phyloP scores from a whole-genome alignment of 2,888 invertebrate species.

The Rhopalosiphum nymphaeae region DNA sequence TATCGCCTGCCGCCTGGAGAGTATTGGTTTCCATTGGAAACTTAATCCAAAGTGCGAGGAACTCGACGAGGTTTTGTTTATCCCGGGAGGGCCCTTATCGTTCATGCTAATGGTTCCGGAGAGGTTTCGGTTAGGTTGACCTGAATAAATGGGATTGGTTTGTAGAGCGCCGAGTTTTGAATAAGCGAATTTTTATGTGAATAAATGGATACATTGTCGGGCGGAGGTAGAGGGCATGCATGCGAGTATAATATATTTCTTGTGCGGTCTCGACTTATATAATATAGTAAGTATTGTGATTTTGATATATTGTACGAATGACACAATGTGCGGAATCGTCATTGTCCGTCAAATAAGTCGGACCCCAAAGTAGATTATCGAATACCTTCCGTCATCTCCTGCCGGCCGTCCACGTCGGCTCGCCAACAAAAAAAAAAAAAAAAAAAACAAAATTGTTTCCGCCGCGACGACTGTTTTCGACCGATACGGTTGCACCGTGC shows the following conservation, averaged over 20 bases:
- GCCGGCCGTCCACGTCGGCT: not conserved
- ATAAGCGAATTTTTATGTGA: conserved; percentile 36
- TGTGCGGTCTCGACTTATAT: not conserved
- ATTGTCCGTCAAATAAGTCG: not conserved
- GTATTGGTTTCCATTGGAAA: conserved; percentile 57
- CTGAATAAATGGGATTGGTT: conserved; percentile 56
- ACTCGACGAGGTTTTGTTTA: conserved; percentile 62
- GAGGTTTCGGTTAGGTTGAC: conserved; percentile 54
- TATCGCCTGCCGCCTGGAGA: not conserved
- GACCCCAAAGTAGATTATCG: not conserved
- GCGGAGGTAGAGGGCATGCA: not conserved
- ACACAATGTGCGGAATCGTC: not conserved
- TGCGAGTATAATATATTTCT: not conserved
- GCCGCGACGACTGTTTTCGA: not conserved
- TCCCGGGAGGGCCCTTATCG: conserved; percentile 60
- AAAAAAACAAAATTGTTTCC: not conserved
- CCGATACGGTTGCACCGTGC: not conserved
- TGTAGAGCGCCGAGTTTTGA: conserved; percentile 32
- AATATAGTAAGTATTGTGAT: not conserved
- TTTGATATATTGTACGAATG: not conserved
- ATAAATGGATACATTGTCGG: conserved; percentile 13
- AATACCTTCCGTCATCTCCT: not conserved
- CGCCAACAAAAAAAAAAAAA: no score
- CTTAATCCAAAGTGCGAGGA: conserved; percentile 60
- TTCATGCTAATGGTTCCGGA: conserved; percentile 60